phyloP scores from a whole-genome alignment of 2,888 invertebrate genomes.

The Noctua fimbriata region DNA sequence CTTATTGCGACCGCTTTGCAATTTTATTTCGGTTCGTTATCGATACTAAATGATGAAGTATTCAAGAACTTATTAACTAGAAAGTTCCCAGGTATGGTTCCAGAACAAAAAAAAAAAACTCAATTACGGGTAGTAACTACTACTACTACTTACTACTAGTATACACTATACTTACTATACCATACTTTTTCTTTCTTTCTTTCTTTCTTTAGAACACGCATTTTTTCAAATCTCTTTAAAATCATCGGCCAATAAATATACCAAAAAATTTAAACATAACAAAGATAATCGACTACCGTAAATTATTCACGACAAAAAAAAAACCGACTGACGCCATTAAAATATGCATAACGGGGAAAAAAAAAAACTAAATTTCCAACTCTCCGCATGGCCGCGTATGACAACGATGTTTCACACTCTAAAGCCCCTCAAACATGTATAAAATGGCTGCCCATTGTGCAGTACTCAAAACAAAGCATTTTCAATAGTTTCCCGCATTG shows the following conservation, averaged over 20 bases:
- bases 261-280: constrained; percentile 1
- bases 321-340: constrained; percentile 6
- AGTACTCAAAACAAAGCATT: constrained; percentile 53
- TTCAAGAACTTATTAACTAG: no score
- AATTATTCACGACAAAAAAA: constrained; percentile 5
- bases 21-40: no score
- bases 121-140: no score
- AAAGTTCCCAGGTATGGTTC: no score
- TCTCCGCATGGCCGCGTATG: constrained; percentile 28
- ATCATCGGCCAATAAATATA: background rate
- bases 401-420: constrained; percentile 59
- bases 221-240: background rate
- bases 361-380: constrained; percentile 43
- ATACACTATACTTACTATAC: no score
- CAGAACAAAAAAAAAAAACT: no score
- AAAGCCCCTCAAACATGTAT: constrained; percentile 57
- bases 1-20: no score
- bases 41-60: no score
- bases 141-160: no score
- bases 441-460: constrained; percentile 47
- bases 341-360: constrained; percentile 33
- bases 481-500: constrained; percentile 38
- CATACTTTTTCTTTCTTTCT: no score
- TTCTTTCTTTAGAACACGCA: background rate
- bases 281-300: constrained; percentile 8